phyloP scores from a whole-genome alignment of 2,113 vertebrate genomes.

The Zootoca vivipara region DNA sequence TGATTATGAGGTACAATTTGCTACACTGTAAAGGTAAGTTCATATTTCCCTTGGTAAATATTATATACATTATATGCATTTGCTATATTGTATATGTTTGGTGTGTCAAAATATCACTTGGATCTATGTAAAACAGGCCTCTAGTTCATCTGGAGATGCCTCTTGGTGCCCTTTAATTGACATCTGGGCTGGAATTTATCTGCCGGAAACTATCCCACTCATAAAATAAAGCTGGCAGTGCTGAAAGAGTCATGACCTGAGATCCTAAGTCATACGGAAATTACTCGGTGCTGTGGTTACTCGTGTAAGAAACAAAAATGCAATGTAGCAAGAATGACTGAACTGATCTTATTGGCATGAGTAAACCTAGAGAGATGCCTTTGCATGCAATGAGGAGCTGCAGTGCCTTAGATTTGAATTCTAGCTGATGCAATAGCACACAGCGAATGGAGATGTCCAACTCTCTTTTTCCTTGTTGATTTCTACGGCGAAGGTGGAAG shows the following conservation, averaged over 20 bases:
- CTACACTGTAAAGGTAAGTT: conserved; percentile 13
- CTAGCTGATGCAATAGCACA: conserved; percentile 16
- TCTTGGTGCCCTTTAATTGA: conserved; percentile 51
- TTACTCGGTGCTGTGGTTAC: conserved; percentile 41
- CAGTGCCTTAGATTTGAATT: neutral
- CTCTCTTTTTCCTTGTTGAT: conserved; percentile 6
- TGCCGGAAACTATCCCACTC: conserved; percentile 49
- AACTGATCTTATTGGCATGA: conserved; percentile 15
- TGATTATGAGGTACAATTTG: conserved; percentile 12
- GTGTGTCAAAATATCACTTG: neutral
- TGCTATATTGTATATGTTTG: neutral
- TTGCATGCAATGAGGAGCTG: conserved; percentile 1
- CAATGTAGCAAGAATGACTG: conserved; percentile 36
- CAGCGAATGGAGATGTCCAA: neutral
- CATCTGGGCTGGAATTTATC: conserved; percentile 55
- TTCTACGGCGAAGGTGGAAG: neutral
- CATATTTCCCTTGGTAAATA: conserved; percentile 24
- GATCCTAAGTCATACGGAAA: conserved; percentile 36
- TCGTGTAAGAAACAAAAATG: conserved; percentile 10
- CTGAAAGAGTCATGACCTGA: conserved; percentile 34
- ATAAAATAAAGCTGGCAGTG: conserved; percentile 47
- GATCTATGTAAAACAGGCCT: conserved; percentile 40
- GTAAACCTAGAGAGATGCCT: neutral
- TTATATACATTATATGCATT: neutral
- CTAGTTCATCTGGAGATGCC: conserved; percentile 25